A percentile compares a stretch with the other conserved stretches of the same genome.
These are phyloP conservation scores for Sipha flava DNA, from an alignment of 1,140 invertebrate species.

Conservation along the genomic window DNA sequence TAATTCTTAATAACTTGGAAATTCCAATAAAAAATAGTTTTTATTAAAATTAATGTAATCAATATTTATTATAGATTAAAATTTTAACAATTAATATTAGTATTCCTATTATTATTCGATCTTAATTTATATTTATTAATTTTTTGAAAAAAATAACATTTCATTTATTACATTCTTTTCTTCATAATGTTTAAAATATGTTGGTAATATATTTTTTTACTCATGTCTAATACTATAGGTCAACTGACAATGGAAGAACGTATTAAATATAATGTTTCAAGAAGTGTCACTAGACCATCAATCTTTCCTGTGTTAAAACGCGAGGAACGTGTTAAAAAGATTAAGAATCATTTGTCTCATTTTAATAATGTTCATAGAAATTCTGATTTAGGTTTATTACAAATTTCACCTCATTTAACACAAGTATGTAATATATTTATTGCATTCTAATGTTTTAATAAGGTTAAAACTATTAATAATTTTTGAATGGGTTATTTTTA, in stretches of 20 bases:
- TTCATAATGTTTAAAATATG: not conserved
- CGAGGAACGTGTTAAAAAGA: constrained; percentile 10
- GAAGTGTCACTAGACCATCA: not conserved
- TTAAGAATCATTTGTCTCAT: not conserved
- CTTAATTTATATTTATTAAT: too few relatives aligned
- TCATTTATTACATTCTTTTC: not conserved
- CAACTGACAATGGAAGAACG: constrained; percentile 16
- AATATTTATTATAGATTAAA: too few relatives aligned
- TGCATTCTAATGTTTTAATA: not conserved
- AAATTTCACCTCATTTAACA: constrained; percentile 27
- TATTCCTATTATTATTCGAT: too few relatives aligned
- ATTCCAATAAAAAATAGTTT: too few relatives aligned
- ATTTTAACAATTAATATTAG: too few relatives aligned
- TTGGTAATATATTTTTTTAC: too few relatives aligned
- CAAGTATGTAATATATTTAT: not conserved
- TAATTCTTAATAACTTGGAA: too few relatives aligned
- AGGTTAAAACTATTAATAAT: not conserved
- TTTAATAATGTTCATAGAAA: not conserved
- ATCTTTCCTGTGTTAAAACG: not conserved
- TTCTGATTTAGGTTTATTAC: not conserved
- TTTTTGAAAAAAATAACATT: too few relatives aligned
- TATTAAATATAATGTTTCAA: constrained; percentile 13
- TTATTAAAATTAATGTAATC: too few relatives aligned
- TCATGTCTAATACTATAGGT: not conserved
- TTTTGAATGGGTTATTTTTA: not conserved